Conservation (phyloP, 1,140 invertebrate species). For the Macrobrachium nipponense region DNA sequence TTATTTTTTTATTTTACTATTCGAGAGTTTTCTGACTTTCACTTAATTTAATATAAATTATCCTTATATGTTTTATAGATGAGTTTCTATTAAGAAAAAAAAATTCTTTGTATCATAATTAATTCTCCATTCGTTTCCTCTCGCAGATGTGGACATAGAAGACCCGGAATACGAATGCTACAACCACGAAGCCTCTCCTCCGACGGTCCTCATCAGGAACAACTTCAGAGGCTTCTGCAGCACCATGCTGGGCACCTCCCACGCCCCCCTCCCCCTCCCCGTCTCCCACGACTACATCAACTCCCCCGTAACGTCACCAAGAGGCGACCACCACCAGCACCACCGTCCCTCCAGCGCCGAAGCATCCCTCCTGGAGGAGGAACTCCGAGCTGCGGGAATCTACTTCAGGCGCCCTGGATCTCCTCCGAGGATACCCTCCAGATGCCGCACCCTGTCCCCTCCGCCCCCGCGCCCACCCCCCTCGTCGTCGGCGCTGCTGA, state of each 20-base stretch:
- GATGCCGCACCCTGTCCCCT: background rate
- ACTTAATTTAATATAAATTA: too few species aligned
- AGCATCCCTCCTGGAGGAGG: slow-evolving; percentile 34
- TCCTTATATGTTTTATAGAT: background rate
- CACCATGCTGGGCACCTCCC: background rate
- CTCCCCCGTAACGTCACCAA: slow-evolving; percentile 21
- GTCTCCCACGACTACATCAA: slow-evolving; percentile 7
- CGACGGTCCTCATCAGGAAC: slow-evolving; percentile 21
- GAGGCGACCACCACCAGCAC: background rate
- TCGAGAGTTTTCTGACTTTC: too few species aligned
- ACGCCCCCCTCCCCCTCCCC: background rate
- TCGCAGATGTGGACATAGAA: background rate
- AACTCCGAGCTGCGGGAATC: slow-evolving; percentile 47
- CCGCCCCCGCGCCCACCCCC: background rate
- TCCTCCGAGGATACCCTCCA: slow-evolving; percentile 14
- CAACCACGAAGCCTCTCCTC: background rate
- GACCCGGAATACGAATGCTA: slow-evolving; percentile 12
- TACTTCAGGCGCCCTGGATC: slow-evolving; percentile 52
- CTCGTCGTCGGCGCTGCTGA: background rate
- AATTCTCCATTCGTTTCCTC: background rate
- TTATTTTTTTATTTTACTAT: too few species aligned
- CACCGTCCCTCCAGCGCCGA: too few species aligned
- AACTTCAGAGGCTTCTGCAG: slow-evolving; percentile 31
- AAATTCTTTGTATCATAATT: background rate
- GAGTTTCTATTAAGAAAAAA: background rate